Evolutionary conservation across 2,888 invertebrate species (phyloP), one percentile per base, ranked within the genome.

Genomic region (Orthosia gracilis): DNA sequence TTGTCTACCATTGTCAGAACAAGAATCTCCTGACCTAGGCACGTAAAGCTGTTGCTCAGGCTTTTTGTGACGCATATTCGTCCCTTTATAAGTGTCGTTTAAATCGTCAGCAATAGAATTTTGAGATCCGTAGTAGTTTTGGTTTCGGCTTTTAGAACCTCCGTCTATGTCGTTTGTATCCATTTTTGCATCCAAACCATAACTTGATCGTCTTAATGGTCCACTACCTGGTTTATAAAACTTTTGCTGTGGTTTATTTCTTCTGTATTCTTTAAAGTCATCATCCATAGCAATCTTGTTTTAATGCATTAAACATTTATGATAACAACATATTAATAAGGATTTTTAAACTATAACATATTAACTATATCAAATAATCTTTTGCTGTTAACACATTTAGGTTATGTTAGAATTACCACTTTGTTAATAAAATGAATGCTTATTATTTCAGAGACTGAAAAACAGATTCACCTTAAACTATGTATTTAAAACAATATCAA

Each of bases 211-310:
- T 90, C 97, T 97, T 84, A 98, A 94, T 83, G 98, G 98, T 83
- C 98, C 98, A 96, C 98, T 98, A 87, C 98, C 98, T 91, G 98
- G 98, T 92, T 97, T 97, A 90, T 98, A 98, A 82, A 98, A 95
- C 94, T 97, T 97, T 94, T 97, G 97, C 90, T 97, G 97, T 88
- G 97, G 97, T 94, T 97, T 97, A 92, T 97, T 97, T 93, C 96
- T 97, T 96, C 94, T 96, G 87, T 95, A 96, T 86, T 97, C 97
- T 92, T 96, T 97, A 91, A 89, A 96, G 89, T 96, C 96, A 96
- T 96, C 96, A 96, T 96, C 96, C 96, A 96, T 97, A 95, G 87
- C 96, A 95, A 92, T 91, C 89, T 90, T 89, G 91, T 89, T 89
- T 90, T 88, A 86, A 86, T 84, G 87, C 84, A 87, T 86, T 81